Conservation (phyloP, 2,888 invertebrate genomes). For the Caenorhabditis wallacei region DNA sequence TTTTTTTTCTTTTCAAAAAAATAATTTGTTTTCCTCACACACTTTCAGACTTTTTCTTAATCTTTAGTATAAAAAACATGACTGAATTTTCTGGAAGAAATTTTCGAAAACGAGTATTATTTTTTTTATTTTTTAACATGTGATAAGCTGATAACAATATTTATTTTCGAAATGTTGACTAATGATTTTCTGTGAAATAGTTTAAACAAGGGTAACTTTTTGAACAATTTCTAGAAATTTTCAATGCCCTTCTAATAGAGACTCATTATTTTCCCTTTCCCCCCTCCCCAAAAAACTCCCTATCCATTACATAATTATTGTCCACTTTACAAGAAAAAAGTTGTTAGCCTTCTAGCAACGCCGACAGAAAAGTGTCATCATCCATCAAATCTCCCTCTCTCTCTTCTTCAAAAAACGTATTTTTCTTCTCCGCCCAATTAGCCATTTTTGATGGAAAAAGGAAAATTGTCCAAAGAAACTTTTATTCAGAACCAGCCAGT, state of each 20-base stretch:
- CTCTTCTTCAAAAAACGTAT: conserved; percentile 13
- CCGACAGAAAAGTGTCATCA: conserved; percentile 37
- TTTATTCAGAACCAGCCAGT: too few relatives aligned
- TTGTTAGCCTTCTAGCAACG: background rate
- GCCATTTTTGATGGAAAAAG: background rate
- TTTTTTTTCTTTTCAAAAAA: too few relatives aligned
- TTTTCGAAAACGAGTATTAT: too few relatives aligned
- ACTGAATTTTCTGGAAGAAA: too few relatives aligned
- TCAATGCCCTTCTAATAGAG: too few relatives aligned
- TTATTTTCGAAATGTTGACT: conserved; percentile 8
- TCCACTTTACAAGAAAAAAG: conserved; percentile 29
- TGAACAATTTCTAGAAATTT: background rate
- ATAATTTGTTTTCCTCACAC: too few relatives aligned
- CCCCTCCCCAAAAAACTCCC: too few relatives aligned
- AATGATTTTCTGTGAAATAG: conserved; percentile 1
- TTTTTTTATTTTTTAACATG: too few relatives aligned
- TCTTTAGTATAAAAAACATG: too few relatives aligned
- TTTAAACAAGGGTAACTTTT: conserved; percentile 5
- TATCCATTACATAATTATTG: conserved; percentile 52
- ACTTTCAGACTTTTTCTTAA: too few relatives aligned
- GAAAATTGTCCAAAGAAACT: background rate
- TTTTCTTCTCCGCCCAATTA: conserved; percentile 25
- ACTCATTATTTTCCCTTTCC: background rate
- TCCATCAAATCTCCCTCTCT: conserved; percentile 34
- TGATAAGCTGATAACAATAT: conserved; percentile 20